phyloP scores from a whole-genome alignment of 92 coral and sea anemone genomes.

The Porites evermanni region DNA sequence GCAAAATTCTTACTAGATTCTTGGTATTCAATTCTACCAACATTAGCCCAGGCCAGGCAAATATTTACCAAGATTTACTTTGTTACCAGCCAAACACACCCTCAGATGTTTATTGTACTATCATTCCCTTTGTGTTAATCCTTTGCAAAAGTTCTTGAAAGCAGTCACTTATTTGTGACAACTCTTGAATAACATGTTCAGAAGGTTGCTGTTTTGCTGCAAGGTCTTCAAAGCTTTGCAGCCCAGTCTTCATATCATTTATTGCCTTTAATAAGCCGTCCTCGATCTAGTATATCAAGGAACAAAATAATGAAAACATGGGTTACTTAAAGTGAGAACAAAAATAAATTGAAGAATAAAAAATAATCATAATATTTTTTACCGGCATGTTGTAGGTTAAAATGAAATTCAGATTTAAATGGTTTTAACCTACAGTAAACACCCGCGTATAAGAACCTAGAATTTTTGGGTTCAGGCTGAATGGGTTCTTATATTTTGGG shows the following conservation, averaged over 20 bases:
- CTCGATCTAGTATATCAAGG: background rate
- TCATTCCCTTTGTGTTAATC: slow-evolving; percentile 2
- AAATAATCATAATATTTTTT: too few species aligned
- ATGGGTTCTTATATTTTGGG: too few species aligned
- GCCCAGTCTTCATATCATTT: slow-evolving; percentile 9
- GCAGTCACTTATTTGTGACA: slow-evolving; percentile 20
- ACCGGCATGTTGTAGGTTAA: too few species aligned
- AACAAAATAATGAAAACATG: background rate
- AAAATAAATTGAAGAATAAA: too few species aligned
- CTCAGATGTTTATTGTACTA: background rate
- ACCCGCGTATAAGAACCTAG: too few species aligned
- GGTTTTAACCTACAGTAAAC: background rate
- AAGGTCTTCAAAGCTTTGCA: slow-evolving; percentile 27
- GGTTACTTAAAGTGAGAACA: too few species aligned
- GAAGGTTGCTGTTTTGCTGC: slow-evolving; percentile 26
- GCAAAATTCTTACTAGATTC: too few species aligned
- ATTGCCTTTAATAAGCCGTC: slow-evolving; percentile 17
- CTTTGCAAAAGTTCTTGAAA: slow-evolving; percentile 24
- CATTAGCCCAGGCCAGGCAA: too few species aligned
- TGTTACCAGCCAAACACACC: background rate
- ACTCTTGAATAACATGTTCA: slow-evolving; percentile 20
- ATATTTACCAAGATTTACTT: too few species aligned
- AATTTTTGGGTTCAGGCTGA: too few species aligned
- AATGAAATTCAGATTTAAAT: too few species aligned
- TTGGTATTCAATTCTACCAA: too few species aligned